These are phyloP conservation scores for Scatophagus argus DNA, from an alignment of 2,113 vertebrate genomes.

Conservation along the genomic window DNA sequence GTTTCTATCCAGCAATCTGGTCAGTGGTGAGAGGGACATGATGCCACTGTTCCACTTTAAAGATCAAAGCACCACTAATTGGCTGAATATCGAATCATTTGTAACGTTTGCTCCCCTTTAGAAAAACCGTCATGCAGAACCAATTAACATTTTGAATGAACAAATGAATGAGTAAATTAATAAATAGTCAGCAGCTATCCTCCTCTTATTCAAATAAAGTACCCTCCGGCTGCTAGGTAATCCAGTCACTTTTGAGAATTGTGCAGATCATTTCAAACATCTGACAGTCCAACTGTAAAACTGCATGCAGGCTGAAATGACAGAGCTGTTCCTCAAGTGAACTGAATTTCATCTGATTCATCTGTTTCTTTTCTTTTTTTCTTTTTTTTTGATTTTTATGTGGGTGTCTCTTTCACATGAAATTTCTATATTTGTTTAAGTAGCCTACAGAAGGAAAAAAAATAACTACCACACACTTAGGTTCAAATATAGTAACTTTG, in stretches of 20 bases:
- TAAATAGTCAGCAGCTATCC: neutral
- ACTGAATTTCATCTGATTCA: neutral
- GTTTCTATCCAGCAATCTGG: constrained; percentile 30
- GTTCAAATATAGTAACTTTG: neutral
- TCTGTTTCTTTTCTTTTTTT: too few species aligned
- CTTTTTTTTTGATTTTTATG: too few species aligned
- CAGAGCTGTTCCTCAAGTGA: neutral
- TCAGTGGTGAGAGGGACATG: constrained; percentile 20
- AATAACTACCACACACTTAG: too few species aligned
- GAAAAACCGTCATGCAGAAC: constrained; percentile 29
- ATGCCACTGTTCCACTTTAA: constrained; percentile 34
- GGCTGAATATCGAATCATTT: constrained; percentile 40
- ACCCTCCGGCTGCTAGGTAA: neutral
- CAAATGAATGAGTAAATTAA: constrained; percentile 18
- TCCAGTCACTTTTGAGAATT: neutral
- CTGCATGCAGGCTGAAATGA: too few species aligned
- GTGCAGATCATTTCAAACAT: neutral
- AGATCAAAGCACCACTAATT: constrained; percentile 56
- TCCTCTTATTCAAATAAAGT: neutral
- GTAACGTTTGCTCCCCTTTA: constrained; percentile 43
- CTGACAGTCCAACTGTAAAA: too few species aligned
- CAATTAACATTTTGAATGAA: constrained; percentile 34
- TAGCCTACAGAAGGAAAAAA: too few species aligned
- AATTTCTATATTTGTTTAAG: too few species aligned
- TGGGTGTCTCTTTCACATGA: too few species aligned